Evolutionary conservation across 2,113 vertebrate species (phyloP), one percentile per base, ranked within the genome.

Genomic region (Siphamia tubifer): DNA sequence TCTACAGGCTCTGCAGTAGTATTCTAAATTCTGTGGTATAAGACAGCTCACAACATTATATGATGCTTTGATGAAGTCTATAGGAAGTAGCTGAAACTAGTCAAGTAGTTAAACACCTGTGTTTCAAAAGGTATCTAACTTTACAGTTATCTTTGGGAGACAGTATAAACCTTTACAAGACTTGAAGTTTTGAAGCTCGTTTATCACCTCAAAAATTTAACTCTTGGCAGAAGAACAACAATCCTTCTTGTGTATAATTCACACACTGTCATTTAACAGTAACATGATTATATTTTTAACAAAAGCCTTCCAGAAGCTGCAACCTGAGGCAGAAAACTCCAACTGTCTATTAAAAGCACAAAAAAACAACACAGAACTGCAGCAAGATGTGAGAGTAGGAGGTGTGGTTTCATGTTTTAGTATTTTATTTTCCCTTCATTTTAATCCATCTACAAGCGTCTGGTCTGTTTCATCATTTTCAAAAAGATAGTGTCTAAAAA

Each of bases 401-500:
- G 8, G 6, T 51, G 4, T 53, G 17, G 12, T 51, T 87, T 69
- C 8, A 49, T 55, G 31, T 81, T 87, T 65, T 63, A 38, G 10
- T 39, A 45, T 79, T 86, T 87, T 81, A 84, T 87, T 87, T 81
- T 39, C 35, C 31, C 53, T 74, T 77, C 39, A 70, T 70, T 77
- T 77, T 27, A 67, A 28, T 74, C 65, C 48, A 76, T 74, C 68
- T 38, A 72, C 74, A 87, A 62, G 57, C 34, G 44, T 81, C 19
- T 31, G 51, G 20, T 66, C 68, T 4, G 36, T 53, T 55, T 38
- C n/a, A 39, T 68, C 47, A n/a, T 42, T 19, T 84, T 85, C 69
- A 81, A 90, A 91, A 89, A 84, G 69, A 56, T 54, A 47, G 78
- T 87, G 62, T 86, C 73, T 82, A 90, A 89, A 91, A 90, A 90